Conservation (phyloP, 2,797 vertebrate genomes). For the Furcifer pardalis region DNA sequence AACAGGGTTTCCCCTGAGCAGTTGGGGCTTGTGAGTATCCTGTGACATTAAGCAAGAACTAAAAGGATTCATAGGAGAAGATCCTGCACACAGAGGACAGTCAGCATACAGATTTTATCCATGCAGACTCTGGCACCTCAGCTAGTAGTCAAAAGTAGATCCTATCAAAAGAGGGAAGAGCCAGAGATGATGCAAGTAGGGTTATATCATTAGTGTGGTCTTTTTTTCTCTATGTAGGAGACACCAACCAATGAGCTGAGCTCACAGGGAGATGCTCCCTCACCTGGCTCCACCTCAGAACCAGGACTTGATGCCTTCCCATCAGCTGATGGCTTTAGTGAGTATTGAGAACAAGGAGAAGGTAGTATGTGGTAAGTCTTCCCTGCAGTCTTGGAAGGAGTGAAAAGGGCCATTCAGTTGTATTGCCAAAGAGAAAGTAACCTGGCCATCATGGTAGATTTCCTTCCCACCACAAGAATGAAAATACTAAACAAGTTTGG, state of each 20-base stretch:
- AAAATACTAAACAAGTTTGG: neutral
- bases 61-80: no score
- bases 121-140: no score
- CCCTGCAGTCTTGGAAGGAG: neutral
- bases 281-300: conserved; percentile 35
- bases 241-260: conserved; percentile 91
- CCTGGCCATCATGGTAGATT: neutral
- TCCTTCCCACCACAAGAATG: no score
- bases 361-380: neutral
- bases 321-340: conserved; percentile 58
- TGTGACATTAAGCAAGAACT: neutral
- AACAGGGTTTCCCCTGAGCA: neutral
- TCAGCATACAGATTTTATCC: neutral
- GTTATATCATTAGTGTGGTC: neutral
- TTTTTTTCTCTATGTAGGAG: conserved; percentile 78
- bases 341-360: conserved; percentile 11
- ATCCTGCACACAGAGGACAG: neutral
- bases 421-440: neutral
- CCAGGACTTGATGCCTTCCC: conserved; percentile 49
- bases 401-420: neutral
- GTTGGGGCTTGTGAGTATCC: neutral
- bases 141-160: neutral
- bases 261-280: conserved; percentile 71
- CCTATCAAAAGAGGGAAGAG: no score
- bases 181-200: no score